These are phyloP conservation scores for Asbolus verrucosus DNA, from an alignment of 1,140 invertebrate species.

Conservation along the genomic window DNA sequence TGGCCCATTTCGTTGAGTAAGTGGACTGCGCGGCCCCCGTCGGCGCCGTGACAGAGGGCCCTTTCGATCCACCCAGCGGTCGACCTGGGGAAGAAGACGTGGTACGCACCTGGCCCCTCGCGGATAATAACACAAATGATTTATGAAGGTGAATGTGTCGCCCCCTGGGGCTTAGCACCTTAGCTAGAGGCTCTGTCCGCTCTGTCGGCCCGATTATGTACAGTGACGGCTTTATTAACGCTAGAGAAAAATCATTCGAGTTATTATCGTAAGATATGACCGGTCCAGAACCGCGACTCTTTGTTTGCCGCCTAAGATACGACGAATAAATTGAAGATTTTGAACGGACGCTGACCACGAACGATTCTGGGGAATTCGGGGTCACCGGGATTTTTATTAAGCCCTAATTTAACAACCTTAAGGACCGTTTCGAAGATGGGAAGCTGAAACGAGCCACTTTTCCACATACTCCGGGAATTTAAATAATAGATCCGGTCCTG, in stretches of 20 bases:
- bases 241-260: constrained; percentile 47
- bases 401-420: constrained; percentile 26
- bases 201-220: constrained; percentile 54
- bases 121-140: constrained; percentile 56
- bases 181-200: constrained; percentile 44
- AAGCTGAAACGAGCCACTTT: too few species aligned
- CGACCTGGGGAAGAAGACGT: constrained; percentile 26
- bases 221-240: constrained; percentile 55
- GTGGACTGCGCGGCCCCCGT: constrained; percentile 11
- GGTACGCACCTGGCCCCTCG: constrained; percentile 52
- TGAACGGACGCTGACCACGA: too few species aligned
- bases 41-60: constrained; percentile 28
- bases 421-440: constrained; percentile 11
- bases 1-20: constrained; percentile 12
- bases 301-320: constrained; percentile 30
- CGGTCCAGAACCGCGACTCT: constrained; percentile 34
- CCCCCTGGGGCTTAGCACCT: constrained; percentile 51
- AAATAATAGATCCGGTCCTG: constrained; percentile 42
- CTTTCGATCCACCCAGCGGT: constrained; percentile 32
- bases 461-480: constrained; percentile 21
- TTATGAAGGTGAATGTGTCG: constrained; percentile 55
- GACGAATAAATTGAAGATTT: constrained; percentile 43
- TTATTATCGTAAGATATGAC: constrained; percentile 48
- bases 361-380: constrained; percentile 15
- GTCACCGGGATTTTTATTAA: constrained; percentile 10